Evolutionary conservation across 2,888 invertebrate species (phyloP), one percentile per base, ranked within the genome.

Genomic region (Trissonchulus sp.): DNA sequence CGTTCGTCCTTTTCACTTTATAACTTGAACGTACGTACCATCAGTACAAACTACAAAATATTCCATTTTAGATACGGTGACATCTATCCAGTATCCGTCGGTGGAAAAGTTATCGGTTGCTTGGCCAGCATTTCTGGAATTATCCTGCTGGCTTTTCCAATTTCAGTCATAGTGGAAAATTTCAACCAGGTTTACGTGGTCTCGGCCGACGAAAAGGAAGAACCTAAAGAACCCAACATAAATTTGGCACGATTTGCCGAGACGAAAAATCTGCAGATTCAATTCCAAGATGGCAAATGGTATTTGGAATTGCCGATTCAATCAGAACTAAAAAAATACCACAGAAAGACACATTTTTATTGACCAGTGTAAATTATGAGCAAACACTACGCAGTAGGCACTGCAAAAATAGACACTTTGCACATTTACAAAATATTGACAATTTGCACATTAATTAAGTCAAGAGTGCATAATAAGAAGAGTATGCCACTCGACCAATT

Each of bases 121-220:
- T n/a, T 69, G 34, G 37, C 71, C n/a, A 69, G 71, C 34, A 15
- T 69, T 8, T 69, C 71, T 23, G 71, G 71, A 23, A 69, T 69
- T 69, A 69, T 69, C n/a, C 71, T 69, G 34, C n/a, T 69, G 35
- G 71, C 71, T 34, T 69, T 69, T 34, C 71, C 71, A 31, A 69
- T 69, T 35, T 69, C 71, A 31, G 71, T 69, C 2, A 69, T 69
- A 35, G 71, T 69, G 28, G 71, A 69, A 34, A 69, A 69, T 36
- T 69, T 69, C n/a, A 69, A 69, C n/a, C 34, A 69, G 34, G 71
- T 33, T 8, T 69, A 69, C 36, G 48, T 48, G 23, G 48, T 23
- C 8, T 15, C 8, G 8, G 48, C 48, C 23, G 48, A 48, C 8
- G 48, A 48, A 48, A 48, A 8, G 8, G 8, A 48, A 23, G 23